These are phyloP conservation scores for Cerastoderma edule DNA, from an alignment of 2,888 invertebrate species.

Conservation along the genomic window DNA sequence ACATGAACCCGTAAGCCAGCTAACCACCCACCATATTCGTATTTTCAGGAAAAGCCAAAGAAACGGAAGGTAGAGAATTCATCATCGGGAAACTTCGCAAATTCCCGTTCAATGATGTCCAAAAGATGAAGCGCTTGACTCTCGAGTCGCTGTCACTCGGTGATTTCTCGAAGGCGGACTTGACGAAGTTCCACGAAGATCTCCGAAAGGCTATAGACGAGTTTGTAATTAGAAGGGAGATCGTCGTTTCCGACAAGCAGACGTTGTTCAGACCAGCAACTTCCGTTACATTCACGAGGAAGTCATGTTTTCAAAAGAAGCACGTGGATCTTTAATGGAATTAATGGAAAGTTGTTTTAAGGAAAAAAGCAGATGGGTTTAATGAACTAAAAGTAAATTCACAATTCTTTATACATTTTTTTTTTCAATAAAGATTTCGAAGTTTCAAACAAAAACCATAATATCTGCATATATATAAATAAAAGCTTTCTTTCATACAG, in stretches of 20 bases:
- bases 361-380: no score
- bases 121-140: constrained; percentile 31
- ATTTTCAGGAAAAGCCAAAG: no score
- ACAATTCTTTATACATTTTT: no score
- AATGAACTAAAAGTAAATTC: no score
- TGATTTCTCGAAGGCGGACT: constrained; percentile 35
- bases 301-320: constrained; percentile 45
- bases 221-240: constrained; percentile 66
- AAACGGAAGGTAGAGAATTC: constrained; percentile 18
- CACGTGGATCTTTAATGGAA: constrained; percentile 11
- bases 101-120: constrained; percentile 49
- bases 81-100: constrained; percentile 56
- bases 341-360: no score
- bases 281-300: constrained; percentile 62
- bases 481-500: no score
- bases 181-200: constrained; percentile 42
- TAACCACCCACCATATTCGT: no score
- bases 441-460: no score
- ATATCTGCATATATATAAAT: no score
- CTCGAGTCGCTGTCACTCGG: constrained; percentile 28
- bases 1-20: no score
- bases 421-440: no score
- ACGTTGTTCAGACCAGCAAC: constrained; percentile 48
- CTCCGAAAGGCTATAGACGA: constrained; percentile 52
- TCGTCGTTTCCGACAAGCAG: constrained; percentile 55